A percentile compares a stretch with the other conserved stretches of the same genome.
Evolutionary conservation across 2,888 invertebrate species (phyloP).

Genomic region (Megamerina dolium): DNA sequence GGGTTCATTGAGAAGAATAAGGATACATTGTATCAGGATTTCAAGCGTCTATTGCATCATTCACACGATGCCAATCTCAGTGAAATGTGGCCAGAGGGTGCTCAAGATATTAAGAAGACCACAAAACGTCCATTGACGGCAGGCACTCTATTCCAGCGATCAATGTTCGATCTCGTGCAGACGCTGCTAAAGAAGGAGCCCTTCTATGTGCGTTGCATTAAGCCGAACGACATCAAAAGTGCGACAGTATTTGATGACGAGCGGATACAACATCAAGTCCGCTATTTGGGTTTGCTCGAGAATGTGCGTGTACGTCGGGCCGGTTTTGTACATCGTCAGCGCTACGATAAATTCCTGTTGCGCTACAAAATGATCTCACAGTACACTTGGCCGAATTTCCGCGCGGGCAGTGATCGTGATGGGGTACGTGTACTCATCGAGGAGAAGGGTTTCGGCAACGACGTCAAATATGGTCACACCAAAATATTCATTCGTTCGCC

Average conservation of each 20-base stretch:
- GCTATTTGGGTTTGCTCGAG: constrained; percentile 87
- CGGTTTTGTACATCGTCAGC: constrained; percentile 93
- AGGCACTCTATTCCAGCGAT: constrained; percentile 89
- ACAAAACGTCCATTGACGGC: constrained; percentile 94
- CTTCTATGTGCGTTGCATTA: constrained; percentile 94
- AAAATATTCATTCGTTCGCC: constrained; percentile 94
- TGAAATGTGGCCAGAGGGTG: constrained; percentile 96
- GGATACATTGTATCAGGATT: constrained; percentile 94
- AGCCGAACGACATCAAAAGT: constrained; percentile 92
- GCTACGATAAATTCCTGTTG: constrained; percentile 87
- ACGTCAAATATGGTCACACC: constrained; percentile 91
- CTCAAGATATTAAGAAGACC: constrained; percentile 80
- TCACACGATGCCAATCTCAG: constrained; percentile 72
- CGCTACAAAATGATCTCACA: constrained; percentile 96
- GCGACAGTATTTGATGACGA: constrained; percentile 79
- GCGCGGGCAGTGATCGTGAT: constrained; percentile 68
- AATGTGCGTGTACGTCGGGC: constrained; percentile 93
- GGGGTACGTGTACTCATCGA: constrained; percentile 80
- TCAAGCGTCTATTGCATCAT: constrained; percentile 84
- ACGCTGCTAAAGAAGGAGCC: constrained; percentile 90
- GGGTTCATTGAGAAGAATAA: constrained; percentile 98
- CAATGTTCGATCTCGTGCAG: constrained; percentile 83
- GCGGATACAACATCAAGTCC: constrained; percentile 53
- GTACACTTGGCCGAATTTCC: constrained; percentile 96
- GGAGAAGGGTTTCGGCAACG: constrained; percentile 68